phyloP scores from a whole-genome alignment of 2,888 invertebrate genomes.

The Pasiphila rectangulata region DNA sequence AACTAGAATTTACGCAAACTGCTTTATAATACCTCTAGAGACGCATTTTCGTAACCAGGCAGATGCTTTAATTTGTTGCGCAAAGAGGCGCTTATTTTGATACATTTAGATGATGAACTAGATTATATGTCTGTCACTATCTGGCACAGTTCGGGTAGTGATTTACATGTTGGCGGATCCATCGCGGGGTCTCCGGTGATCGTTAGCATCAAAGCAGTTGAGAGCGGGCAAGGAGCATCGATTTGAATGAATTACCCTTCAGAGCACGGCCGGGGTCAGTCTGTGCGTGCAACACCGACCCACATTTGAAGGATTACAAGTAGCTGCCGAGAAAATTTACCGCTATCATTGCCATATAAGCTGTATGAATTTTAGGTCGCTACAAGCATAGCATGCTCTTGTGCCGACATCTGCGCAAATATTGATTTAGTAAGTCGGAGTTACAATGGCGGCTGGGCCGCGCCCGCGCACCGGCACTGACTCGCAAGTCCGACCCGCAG shows the following conservation, averaged over 20 bases:
- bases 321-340: slow-evolving; percentile 80
- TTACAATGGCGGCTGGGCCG: slow-evolving; percentile 61
- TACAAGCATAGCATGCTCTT: slow-evolving; percentile 77
- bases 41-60: neutral
- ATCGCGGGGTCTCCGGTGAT: neutral
- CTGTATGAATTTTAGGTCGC: slow-evolving; percentile 80
- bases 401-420: slow-evolving; percentile 80
- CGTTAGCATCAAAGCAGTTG: slow-evolving; percentile 36
- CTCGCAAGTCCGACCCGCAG: slow-evolving; percentile 34
- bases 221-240: slow-evolving; percentile 41
- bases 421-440: slow-evolving; percentile 79
- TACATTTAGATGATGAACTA: neutral
- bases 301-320: slow-evolving; percentile 79
- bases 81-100: neutral
- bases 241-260: slow-evolving; percentile 70
- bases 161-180: neutral
- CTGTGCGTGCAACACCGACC: slow-evolving; percentile 76
- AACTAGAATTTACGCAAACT: neutral
- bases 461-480: slow-evolving; percentile 33
- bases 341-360: slow-evolving; percentile 80
- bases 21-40: neutral
- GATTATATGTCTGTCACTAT: no score
- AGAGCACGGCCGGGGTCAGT: slow-evolving; percentile 67
- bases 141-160: neutral
- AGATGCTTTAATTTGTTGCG: neutral